phyloP scores from a whole-genome alignment of 2,888 invertebrate species.

The Drosophila rellima region DNA sequence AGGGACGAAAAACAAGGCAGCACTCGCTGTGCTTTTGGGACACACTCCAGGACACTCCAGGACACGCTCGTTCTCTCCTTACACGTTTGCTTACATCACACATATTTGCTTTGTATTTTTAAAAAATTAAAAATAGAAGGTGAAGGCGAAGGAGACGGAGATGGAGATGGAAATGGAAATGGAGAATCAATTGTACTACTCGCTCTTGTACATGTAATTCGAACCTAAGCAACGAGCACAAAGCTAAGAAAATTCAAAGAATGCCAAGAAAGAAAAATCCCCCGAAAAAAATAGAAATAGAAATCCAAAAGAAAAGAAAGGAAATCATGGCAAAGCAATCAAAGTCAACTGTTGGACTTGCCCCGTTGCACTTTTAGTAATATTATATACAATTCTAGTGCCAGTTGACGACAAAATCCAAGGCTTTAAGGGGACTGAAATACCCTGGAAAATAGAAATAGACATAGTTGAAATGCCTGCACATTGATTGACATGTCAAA shows the following conservation, averaged over 20 bases:
- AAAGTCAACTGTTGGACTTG: conserved; percentile 46
- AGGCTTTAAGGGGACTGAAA: conserved; percentile 20
- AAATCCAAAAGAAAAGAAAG: conserved; percentile 20
- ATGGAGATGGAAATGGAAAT: background rate
- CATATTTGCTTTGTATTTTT: conserved; percentile 79
- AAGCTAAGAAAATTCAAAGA: conserved; percentile 16
- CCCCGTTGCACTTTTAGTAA: conserved; percentile 56
- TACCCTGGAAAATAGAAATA: conserved; percentile 5
- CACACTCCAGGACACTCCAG: conserved; percentile 34
- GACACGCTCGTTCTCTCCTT: conserved; percentile 18
- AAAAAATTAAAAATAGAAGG: conserved; percentile 71
- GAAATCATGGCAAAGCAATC: conserved; percentile 47
- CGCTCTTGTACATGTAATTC: conserved; percentile 37
- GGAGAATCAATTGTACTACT: conserved; percentile 10
- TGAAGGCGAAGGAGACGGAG: background rate
- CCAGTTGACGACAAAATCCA: conserved; percentile 36
- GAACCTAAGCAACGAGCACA: conserved; percentile 46
- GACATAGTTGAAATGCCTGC: no score
- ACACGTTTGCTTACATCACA: conserved; percentile 44
- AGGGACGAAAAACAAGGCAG: conserved; percentile 69
- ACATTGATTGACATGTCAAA: background rate
- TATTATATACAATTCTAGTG: conserved; percentile 50
- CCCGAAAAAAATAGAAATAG: background rate
- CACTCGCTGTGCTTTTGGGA: conserved; percentile 74
- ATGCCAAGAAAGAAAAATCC: conserved; percentile 17